Evolutionary conservation across 2,113 vertebrate genomes (phyloP), one percentile per base, ranked within the genome.

Genomic region (Ptilorrhoa leucosticta): DNA sequence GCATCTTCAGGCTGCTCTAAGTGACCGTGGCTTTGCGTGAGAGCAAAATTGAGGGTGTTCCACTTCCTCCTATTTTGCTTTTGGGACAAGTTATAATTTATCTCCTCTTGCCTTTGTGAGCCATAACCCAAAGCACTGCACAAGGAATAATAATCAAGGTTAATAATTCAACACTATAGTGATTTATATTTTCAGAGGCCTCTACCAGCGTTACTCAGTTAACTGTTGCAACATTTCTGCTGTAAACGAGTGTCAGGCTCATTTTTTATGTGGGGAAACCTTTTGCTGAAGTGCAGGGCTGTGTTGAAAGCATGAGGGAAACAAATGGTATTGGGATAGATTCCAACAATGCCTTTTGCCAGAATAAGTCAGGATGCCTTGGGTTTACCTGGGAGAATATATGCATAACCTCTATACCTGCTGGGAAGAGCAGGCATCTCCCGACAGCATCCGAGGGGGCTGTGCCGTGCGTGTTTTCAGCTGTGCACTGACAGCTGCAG

Each of bases 381-480:
- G 47, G 11, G 5, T 92, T 95, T 83, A 56, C 39, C 39, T 89
- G 84, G 48, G 27, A 54, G 37, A 40, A 17, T 54, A 16, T 17
- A 8, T 57, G 2, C 11, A 18, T 53, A 30, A 47, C 10, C 33
- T 83, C 30, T 54, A 0, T 35, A 16, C 13, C 54, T 73, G 28
- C 31, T 63, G 71, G 56, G 39, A 89, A 63, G 58, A 39, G 47
- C 35, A 51, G 51, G 11, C n/a, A 42, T 65, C 48, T 57, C 45
- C 57, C 11, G 11, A 9, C 9, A 56, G 70, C 48, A 47, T 28
- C 53, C 0, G 0, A 54, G 30, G 48, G 31, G 31, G 15, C 42
- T 45, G 70, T 42, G 37, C n/a, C 0, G 0, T 2, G 9, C 0
- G 0, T 39, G 33, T 42, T 60, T 71, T 15, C 40, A 61, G 17